phyloP scores from a whole-genome alignment of 2,797 vertebrate genomes.

The Cephalopachus bancanus region DNA sequence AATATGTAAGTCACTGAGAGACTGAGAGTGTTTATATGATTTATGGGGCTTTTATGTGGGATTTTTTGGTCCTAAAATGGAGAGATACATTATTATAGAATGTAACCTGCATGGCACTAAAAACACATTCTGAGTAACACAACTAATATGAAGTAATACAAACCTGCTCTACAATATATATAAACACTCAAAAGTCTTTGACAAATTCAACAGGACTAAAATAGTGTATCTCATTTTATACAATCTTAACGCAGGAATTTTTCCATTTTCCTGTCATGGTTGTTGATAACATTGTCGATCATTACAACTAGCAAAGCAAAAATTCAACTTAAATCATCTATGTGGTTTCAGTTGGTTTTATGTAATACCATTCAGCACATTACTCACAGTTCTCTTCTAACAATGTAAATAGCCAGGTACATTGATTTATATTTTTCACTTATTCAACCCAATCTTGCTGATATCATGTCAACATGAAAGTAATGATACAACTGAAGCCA shows the following conservation, averaged over 20 bases:
- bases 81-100: neutral
- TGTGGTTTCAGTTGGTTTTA: slow-evolving; percentile 45
- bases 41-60: neutral
- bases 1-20: neutral
- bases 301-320: slow-evolving; percentile 68
- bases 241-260: slow-evolving; percentile 17
- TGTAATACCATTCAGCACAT: slow-evolving; percentile 9
- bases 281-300: slow-evolving; percentile 50
- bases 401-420: slow-evolving; percentile 54
- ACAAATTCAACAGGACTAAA: slow-evolving; percentile 34
- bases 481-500: slow-evolving; percentile 20
- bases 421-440: slow-evolving; percentile 39
- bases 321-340: slow-evolving; percentile 67
- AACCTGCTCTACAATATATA: neutral
- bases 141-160: slow-evolving; percentile 4
- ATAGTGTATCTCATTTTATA: slow-evolving; percentile 49
- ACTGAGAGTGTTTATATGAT: neutral
- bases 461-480: neutral
- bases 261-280: slow-evolving; percentile 30
- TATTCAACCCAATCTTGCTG: slow-evolving; percentile 28
- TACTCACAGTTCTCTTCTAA: neutral
- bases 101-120: neutral
- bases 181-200: slow-evolving; percentile 29
- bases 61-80: slow-evolving; percentile 50
- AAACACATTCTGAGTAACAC: slow-evolving; percentile 34